A percentile compares a stretch with the other conserved stretches of the same genome.
phyloP scores from a whole-genome alignment of 2,113 vertebrate genomes.

The Formicarius rufipectus region DNA sequence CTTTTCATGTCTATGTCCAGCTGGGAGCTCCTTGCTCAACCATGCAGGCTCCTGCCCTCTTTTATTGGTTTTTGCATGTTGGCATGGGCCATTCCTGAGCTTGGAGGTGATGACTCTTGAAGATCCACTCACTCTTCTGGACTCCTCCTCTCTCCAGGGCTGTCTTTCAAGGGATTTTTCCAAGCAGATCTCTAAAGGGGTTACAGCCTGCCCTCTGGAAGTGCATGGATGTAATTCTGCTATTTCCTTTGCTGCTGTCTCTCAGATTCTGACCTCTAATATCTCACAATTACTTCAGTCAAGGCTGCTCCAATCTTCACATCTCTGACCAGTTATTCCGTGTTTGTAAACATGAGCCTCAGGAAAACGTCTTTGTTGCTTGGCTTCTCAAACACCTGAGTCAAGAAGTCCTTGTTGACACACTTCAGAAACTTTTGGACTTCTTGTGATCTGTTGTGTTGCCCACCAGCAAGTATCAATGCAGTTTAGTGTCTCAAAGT shows the following conservation, averaged over 20 bases:
- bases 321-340: not conserved
- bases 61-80: not conserved
- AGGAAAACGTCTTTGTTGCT: not conserved
- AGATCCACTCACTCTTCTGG: not conserved
- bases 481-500: not conserved
- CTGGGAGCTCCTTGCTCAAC: not conserved
- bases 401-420: not conserved
- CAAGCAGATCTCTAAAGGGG: not conserved
- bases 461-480: not conserved
- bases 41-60: fast-evolving
- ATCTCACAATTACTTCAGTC: not conserved
- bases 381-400: not conserved
- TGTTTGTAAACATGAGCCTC: not conserved
- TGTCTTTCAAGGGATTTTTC: not conserved
- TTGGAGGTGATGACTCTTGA: not conserved
- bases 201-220: not conserved
- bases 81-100: not conserved
- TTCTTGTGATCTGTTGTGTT: not conserved
- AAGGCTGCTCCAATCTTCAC: not conserved
- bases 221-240: not conserved
- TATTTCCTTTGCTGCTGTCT: not conserved
- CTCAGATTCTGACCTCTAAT: not conserved
- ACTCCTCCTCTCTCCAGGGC: not conserved
- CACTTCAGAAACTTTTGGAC: not conserved
- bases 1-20: not conserved